Evolutionary conservation across 2,113 vertebrate species (phyloP).

Genomic region (Kryptolebias marmoratus): DNA sequence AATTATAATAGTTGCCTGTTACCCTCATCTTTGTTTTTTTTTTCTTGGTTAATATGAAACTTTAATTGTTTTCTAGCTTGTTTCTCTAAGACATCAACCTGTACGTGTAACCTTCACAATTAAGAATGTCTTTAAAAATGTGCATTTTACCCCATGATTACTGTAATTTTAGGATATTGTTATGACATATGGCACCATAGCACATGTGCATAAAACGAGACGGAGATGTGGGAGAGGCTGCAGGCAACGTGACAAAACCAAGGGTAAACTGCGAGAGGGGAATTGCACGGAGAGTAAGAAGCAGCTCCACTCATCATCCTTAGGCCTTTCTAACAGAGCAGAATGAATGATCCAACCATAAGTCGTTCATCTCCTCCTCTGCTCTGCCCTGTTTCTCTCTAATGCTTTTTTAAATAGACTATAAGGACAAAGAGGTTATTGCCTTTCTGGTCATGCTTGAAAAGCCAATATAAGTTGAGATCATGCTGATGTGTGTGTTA

Average conservation of each 20-base stretch:
- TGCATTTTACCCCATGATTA: too few relatives aligned
- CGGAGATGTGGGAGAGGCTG: background rate
- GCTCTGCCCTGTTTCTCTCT: constrained; percentile 8
- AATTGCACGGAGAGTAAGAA: background rate
- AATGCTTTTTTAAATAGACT: constrained; percentile 7
- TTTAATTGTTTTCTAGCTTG: too few relatives aligned
- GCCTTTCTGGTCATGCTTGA: background rate
- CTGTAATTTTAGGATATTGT: too few relatives aligned
- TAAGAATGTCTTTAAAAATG: too few relatives aligned
- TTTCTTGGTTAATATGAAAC: too few relatives aligned
- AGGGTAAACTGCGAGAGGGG: background rate
- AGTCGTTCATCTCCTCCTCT: background rate
- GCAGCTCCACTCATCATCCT: constrained; percentile 20
- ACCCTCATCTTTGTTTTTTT: too few relatives aligned
- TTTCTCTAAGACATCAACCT: too few relatives aligned
- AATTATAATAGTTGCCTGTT: too few relatives aligned
- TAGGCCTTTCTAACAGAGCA: constrained; percentile 12
- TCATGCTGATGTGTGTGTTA: background rate
- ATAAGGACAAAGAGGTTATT: constrained; percentile 6
- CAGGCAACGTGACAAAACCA: background rate
- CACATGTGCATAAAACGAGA: background rate
- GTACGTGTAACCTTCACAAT: too few relatives aligned
- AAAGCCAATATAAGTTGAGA: constrained; percentile 16
- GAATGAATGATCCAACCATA: constrained; percentile 1
- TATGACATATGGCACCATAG: too few relatives aligned